A percentile compares a stretch with the other conserved stretches of the same genome.
These are phyloP conservation scores for Pelmatolapia mariae DNA, from an alignment of 2,113 vertebrate species.

Conservation along the genomic window DNA sequence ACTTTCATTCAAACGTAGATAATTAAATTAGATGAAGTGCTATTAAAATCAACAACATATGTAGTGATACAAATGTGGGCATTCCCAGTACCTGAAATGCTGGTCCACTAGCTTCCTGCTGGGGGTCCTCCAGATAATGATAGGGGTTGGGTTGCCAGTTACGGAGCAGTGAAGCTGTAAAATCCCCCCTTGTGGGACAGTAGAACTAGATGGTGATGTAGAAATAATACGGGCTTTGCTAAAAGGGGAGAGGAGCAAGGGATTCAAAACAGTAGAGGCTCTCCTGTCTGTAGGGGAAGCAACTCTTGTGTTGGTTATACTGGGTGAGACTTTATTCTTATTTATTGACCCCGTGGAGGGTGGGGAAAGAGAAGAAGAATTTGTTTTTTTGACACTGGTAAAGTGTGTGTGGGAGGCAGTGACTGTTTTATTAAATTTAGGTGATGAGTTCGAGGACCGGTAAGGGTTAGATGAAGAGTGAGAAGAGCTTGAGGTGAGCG, in stretches of 20 bases:
- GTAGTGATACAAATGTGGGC: not conserved
- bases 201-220: slow-evolving; percentile 74
- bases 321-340: slow-evolving; percentile 4
- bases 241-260: slow-evolving; percentile 32
- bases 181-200: slow-evolving; percentile 72
- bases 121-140: slow-evolving; percentile 88
- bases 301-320: slow-evolving; percentile 11
- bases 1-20: slow-evolving; percentile 47
- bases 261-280: not conserved
- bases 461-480: not conserved
- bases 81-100: slow-evolving; percentile 78
- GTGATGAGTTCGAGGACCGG: not conserved
- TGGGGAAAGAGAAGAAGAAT: not conserved
- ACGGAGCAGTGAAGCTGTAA: slow-evolving; percentile 83
- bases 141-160: slow-evolving; percentile 83
- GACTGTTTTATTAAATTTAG: slow-evolving; percentile 31
- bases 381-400: slow-evolving; percentile 8
- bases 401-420: slow-evolving; percentile 1
- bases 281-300: slow-evolving; percentile 14
- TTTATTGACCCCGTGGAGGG: not conserved
- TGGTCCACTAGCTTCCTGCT: slow-evolving; percentile 81
- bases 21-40: not conserved
- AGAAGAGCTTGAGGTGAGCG: not conserved
- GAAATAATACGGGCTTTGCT: slow-evolving; percentile 79
- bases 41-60: not conserved